Percentiles rank a stretch among this genome's conserved stretches.
These are phyloP conservation scores for Euura saliciscinereae DNA, from an alignment of 1,140 invertebrate genomes.

Conservation along the genomic window DNA sequence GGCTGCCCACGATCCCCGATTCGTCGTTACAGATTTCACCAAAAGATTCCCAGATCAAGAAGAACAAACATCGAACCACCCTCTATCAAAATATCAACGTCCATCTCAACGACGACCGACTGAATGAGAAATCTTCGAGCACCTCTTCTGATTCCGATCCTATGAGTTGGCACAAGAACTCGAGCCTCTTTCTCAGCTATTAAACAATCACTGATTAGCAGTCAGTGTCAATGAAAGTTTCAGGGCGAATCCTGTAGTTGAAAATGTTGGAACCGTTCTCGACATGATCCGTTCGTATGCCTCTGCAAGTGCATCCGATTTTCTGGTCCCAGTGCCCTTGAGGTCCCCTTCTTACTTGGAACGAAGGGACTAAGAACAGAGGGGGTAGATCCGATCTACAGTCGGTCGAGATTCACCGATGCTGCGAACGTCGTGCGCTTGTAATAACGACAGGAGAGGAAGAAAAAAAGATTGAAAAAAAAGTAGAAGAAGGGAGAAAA, in stretches of 20 bases:
- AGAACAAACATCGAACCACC: constrained; percentile 25
- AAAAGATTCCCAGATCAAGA: constrained; percentile 27
- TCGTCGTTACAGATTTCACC: no score
- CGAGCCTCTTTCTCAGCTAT: no score
- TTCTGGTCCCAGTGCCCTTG: no score
- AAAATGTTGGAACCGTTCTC: no score
- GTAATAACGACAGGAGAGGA: constrained; percentile 33
- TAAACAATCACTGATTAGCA: no score
- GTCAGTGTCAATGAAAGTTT: no score
- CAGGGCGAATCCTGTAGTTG: no score
- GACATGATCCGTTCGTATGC: no score
- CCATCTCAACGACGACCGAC: background rate
- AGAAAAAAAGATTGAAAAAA: constrained; percentile 11
- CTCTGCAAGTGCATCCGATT: no score
- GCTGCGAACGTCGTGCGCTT: constrained; percentile 24
- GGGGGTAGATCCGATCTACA: constrained; percentile 33
- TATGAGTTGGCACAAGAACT: no score
- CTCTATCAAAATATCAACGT: constrained; percentile 36
- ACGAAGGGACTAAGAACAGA: constrained; percentile 6
- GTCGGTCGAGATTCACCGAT: constrained; percentile 41
- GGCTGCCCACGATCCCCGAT: no score
- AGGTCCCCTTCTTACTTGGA: constrained; percentile 8
- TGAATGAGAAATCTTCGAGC: background rate
- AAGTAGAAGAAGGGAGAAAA: constrained; percentile 13
- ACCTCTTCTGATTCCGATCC: background rate